Evolutionary conservation across 35 echinoderm and acorn worm genomes (phyloP), one percentile per base, ranked within the genome.

Genomic region (Diadema setosum): DNA sequence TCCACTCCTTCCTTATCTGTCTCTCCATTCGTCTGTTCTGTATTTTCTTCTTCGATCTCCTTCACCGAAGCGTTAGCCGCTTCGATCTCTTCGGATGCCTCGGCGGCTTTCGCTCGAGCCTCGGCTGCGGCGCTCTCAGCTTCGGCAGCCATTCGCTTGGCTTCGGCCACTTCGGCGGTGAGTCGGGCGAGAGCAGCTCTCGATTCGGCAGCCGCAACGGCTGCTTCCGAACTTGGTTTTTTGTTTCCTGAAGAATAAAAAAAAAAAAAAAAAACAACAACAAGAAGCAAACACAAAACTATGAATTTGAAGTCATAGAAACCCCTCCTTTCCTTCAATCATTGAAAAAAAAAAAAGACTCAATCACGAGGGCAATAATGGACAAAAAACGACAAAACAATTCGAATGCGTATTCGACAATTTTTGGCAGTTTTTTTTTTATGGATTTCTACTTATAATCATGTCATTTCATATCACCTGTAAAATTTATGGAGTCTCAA

Each of bases 111-210:
- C 32, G 82, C 92, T 23, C 87, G 82, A 18, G 92, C 92, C 57
- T 94, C 87, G 16, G 92, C 92, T 25, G 92, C 92, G 0, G 92
- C 92, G 12, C 34, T 58, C 39, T 94, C 92, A 11, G 87, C 92
- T 45, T 94, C 92, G 31, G 92, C 92, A 5, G 92, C 92, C 55
- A 94, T 75, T 42, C 83, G 63, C 30, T 82, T 86, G 2, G 92
- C 87, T 23, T 81, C 64, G 34, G 87, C 49, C 15, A 94, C 92
- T 44, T 94, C 92, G 4, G 89, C 64, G 12, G 87, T 85, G 0
- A 94, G 70, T 46, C 85, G 46, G 1, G 92, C 92, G 33, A 94
- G 42, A 15, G 83, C 58, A 9, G 92, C 87, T 41, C 80, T 58
- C 27, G 92, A 82, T 37, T 81, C 81, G 39, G 46, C 76, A 8